Percentiles rank a stretch among this genome's conserved stretches.
Evolutionary conservation across 1,140 invertebrate genomes (phyloP).

Genomic region (Drosophila lini): DNA sequence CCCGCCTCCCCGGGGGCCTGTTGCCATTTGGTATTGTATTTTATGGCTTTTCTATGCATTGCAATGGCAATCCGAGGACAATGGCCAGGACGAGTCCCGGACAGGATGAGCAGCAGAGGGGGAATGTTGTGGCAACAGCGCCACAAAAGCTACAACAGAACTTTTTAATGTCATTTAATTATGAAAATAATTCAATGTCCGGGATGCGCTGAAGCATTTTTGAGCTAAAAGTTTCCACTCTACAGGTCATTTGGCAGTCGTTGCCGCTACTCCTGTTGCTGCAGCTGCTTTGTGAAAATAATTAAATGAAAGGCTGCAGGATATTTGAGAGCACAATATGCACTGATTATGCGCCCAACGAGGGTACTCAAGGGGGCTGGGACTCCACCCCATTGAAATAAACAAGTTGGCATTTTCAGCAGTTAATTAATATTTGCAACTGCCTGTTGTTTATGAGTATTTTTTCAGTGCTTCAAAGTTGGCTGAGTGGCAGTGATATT

Average conservation of each 20-base stretch:
- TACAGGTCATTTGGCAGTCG: constrained; percentile 30
- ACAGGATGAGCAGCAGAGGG: neutral
- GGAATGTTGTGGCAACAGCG: constrained; percentile 3
- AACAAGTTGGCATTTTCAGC: constrained; percentile 61
- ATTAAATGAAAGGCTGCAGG: constrained; percentile 72
- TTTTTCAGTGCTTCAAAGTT: constrained; percentile 13
- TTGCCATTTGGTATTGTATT: constrained; percentile 58
- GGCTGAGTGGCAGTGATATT: constrained; percentile 26
- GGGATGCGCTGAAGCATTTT: constrained; percentile 5
- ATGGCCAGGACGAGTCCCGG: constrained; percentile 18
- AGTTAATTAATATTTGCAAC: constrained; percentile 71
- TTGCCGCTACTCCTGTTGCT: constrained; percentile 4
- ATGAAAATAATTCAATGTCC: constrained; percentile 60
- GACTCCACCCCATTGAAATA: constrained; percentile 29
- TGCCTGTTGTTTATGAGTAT: constrained; percentile 36
- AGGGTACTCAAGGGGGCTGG: neutral
- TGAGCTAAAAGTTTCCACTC: constrained; percentile 1
- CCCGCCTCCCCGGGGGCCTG: constrained; percentile 24
- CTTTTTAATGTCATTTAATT: constrained; percentile 75
- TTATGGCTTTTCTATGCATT: constrained; percentile 77
- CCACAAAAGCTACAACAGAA: constrained; percentile 39
- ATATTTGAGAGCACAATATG: constrained; percentile 64
- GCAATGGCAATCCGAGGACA: constrained; percentile 60
- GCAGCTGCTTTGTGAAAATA: constrained; percentile 52
- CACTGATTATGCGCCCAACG: constrained; percentile 57